phyloP scores from a whole-genome alignment of 2,888 invertebrate species.

The Taenaris catops region DNA sequence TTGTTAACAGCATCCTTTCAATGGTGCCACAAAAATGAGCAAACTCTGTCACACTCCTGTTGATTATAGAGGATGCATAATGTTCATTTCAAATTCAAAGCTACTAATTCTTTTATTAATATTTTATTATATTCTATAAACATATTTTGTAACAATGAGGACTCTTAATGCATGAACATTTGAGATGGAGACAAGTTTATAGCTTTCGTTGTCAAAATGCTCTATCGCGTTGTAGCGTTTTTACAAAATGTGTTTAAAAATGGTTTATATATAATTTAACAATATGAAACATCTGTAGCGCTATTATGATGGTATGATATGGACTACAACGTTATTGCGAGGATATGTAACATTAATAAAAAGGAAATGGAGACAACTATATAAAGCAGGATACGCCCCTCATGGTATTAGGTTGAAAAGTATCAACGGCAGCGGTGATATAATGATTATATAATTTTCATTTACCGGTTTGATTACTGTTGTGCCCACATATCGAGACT shows the following conservation, averaged over 20 bases:
- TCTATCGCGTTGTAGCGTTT: not conserved
- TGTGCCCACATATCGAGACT: not conserved
- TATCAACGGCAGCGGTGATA: no score
- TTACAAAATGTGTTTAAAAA: no score
- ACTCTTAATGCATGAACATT: slow-evolving; percentile 50
- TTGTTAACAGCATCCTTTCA: slow-evolving; percentile 78
- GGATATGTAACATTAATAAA: no score
- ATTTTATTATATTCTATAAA: slow-evolving; percentile 61
- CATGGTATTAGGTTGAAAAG: no score
- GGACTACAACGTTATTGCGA: no score
- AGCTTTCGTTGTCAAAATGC: slow-evolving; percentile 5
- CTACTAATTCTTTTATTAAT: slow-evolving; percentile 57
- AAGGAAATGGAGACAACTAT: no score
- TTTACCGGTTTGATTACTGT: not conserved
- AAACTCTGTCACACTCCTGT: slow-evolving; percentile 60
- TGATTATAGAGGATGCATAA: slow-evolving; percentile 60
- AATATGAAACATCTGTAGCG: no score
- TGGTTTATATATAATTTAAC: no score
- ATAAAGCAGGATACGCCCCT: no score
- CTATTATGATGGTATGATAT: no score
- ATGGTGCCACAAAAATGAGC: slow-evolving; percentile 72
- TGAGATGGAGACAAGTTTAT: slow-evolving; percentile 34
- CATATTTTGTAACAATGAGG: slow-evolving; percentile 40
- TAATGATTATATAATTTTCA: not conserved
- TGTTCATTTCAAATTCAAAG: slow-evolving; percentile 68